phyloP scores from a whole-genome alignment of 2,113 vertebrate genomes.

The Phyllostomus hastatus region DNA sequence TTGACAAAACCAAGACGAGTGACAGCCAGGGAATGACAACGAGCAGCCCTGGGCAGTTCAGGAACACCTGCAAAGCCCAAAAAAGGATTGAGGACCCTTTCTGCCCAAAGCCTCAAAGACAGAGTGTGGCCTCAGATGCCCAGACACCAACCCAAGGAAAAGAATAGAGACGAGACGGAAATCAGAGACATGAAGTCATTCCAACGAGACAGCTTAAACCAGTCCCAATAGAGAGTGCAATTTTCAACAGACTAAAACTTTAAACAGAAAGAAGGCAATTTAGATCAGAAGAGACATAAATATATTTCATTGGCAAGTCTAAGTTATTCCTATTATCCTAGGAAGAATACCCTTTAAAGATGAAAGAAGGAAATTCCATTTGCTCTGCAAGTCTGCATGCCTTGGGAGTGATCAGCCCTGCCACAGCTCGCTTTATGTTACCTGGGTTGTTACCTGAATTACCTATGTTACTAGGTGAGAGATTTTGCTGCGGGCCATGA shows the following conservation, averaged over 20 bases:
- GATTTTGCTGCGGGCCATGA: neutral
- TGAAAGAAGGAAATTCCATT: neutral
- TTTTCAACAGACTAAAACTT: neutral
- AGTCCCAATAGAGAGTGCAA: neutral
- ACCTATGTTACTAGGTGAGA: too few species aligned
- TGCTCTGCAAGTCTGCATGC: neutral
- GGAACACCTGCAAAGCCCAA: neutral
- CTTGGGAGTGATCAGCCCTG: neutral
- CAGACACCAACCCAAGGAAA: neutral
- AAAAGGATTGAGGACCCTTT: neutral
- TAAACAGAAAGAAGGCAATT: neutral
- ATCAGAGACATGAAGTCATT: neutral
- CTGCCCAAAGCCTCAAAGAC: neutral
- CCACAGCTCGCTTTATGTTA: neutral
- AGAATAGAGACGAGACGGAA: neutral
- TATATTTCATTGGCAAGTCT: neutral
- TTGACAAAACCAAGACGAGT: neutral
- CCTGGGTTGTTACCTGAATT: too few species aligned
- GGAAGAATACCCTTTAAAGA: neutral
- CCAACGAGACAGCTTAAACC: neutral
- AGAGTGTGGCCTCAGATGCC: neutral
- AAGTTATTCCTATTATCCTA: neutral
- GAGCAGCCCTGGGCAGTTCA: neutral
- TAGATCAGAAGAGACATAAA: neutral
- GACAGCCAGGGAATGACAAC: neutral